Base-by-base conservation (phyloP, 2,797 vertebrate genomes). In the Ptychobarbus kaznakovi region DNA sequence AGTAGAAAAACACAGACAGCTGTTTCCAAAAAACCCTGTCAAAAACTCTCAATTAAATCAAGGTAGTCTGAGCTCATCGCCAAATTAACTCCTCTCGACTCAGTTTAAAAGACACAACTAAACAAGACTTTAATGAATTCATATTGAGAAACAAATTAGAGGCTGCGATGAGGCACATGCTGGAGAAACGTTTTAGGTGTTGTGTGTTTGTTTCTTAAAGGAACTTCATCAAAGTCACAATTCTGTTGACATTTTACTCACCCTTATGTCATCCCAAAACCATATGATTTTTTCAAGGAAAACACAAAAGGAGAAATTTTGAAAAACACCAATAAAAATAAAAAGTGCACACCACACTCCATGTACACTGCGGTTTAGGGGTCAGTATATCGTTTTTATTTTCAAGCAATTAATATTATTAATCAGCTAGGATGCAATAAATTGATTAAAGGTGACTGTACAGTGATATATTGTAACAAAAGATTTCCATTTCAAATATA, bases 61-160 rank as follows among this genome's bases (percentile, higher is more conserved):
- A 88, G 88, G 88, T 38, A 69, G 49, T 83, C 79, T 2, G 6
- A 68, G 75, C 86, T 80, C 51, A 81, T 69, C 16, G 42, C 38
- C 56, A 56, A 70, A 86, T 65, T 61, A 85, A 79, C 86, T 85
- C 79, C 49, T 16, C 38, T 70, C 53, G 75, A 81, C 81, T 73
- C 82, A 70, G 61, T 63, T 66, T 76, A 56, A 80, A 84, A 65
- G 86, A 68, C 68, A 81, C 87, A 90, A 89, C 28, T 69, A 84
- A 87, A 81, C 84, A 86, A 88, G 91, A 83, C 86, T 91, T 86
- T 86, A 87, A 91, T 86, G 84, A 86, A 91, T 93, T 92, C 86
- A 10, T 66, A 69, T 75, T 91, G 86, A 91, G 86, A 86, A 88
- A 82, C 74, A 91, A 91, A 91, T 90, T 75, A 88, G 87, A 66